Percentiles rank a stretch among this genome's conserved stretches.
Evolutionary conservation across 2,888 invertebrate species (phyloP).

Genomic region (Elysia crispata): DNA sequence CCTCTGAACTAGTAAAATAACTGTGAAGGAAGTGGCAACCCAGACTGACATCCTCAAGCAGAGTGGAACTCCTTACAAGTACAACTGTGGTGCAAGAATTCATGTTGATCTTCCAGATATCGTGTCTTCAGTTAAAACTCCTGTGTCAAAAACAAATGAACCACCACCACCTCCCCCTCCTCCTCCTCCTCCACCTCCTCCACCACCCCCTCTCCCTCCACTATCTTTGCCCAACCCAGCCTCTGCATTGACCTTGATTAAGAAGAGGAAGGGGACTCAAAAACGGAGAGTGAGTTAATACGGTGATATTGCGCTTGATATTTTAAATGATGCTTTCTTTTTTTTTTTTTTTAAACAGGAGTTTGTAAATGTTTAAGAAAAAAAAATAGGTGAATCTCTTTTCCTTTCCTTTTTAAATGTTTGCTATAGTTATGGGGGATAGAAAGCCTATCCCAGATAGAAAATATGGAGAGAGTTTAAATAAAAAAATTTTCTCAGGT

Average conservation of each 20-base stretch:
- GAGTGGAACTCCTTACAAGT: not conserved
- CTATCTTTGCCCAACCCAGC: not conserved
- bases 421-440: too few species aligned
- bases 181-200: slow-evolving; percentile 35
- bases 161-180: not conserved
- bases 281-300: slow-evolving; percentile 22
- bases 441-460: too few species aligned
- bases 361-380: too few species aligned
- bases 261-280: not conserved
- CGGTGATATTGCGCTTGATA: not conserved
- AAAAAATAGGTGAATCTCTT: too few species aligned
- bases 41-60: slow-evolving; percentile 19
- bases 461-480: too few species aligned
- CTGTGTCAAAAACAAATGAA: not conserved
- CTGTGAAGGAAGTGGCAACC: slow-evolving; percentile 12
- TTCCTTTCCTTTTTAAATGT: too few species aligned
- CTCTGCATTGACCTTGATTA: not conserved
- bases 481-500: too few species aligned
- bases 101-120: too few species aligned
- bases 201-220: slow-evolving; percentile 25
- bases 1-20: not conserved
- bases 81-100: too few species aligned
- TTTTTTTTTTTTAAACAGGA: too few species aligned
- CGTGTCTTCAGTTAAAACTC: not conserved
- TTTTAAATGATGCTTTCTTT: too few species aligned